These are phyloP conservation scores for Leptodactylus fallax DNA, from an alignment of 2,797 vertebrate genomes.

Conservation along the genomic window DNA sequence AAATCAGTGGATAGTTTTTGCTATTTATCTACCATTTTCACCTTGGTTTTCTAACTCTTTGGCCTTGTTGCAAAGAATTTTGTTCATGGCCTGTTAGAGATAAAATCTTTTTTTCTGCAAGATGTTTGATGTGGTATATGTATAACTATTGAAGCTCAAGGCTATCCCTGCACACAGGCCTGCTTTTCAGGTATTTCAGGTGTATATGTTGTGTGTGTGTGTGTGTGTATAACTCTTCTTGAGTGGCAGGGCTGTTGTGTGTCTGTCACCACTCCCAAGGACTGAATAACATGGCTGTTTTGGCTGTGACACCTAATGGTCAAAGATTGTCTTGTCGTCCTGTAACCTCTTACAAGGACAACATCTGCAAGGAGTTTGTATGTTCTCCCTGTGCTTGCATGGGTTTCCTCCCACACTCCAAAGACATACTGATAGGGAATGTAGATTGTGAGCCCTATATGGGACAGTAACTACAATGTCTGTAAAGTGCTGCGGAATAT, in stretches of 20 bases:
- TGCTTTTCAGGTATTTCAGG: neutral
- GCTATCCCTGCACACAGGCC: neutral
- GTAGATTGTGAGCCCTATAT: too few species aligned
- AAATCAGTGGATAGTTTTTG: neutral
- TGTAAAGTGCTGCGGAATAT: too few species aligned
- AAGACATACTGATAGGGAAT: too few species aligned
- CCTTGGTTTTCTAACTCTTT: neutral
- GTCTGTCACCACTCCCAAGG: neutral
- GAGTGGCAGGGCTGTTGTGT: neutral
- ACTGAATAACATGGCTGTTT: too few species aligned
- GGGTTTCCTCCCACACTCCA: too few species aligned
- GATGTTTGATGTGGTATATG: neutral
- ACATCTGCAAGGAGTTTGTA: too few species aligned
- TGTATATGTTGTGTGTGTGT: neutral
- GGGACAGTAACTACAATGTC: too few species aligned
- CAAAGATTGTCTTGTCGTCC: too few species aligned
- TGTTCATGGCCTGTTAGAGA: neutral
- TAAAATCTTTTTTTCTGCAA: neutral
- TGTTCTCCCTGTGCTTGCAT: too few species aligned
- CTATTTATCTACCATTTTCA: neutral
- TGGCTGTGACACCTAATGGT: too few species aligned
- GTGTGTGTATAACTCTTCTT: neutral
- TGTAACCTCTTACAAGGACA: too few species aligned
- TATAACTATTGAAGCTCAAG: neutral
- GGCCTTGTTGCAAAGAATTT: neutral